Percentiles rank a stretch among this genome's conserved stretches.
Conservation (phyloP, 1,140 invertebrate species). For the Dufourea novaeangliae region DNA sequence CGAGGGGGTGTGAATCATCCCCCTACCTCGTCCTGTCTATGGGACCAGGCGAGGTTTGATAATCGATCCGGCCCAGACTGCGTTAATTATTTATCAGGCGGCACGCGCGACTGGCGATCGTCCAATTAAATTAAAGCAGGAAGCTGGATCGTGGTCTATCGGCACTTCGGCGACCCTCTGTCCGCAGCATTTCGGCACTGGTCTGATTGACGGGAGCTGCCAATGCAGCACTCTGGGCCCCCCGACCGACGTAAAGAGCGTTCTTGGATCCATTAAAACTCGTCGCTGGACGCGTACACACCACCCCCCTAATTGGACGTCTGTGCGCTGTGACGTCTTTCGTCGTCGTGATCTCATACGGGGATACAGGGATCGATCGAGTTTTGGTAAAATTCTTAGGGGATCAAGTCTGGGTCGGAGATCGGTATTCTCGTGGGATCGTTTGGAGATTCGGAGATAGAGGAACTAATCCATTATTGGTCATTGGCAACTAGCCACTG, state of each 20-base stretch:
- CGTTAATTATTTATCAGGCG: constrained; percentile 73
- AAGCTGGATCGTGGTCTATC: constrained; percentile 66
- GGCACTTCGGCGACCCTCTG: constrained; percentile 65
- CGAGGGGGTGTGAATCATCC: neutral
- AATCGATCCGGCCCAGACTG: constrained; percentile 69
- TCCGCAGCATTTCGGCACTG: constrained; percentile 57
- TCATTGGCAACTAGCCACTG: no score
- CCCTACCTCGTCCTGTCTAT: constrained; percentile 14
- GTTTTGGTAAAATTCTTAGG: neutral
- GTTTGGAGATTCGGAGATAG: no score
- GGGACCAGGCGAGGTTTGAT: constrained; percentile 53
- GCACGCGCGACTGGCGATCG: constrained; percentile 71
- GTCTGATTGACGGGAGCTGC: constrained; percentile 68
- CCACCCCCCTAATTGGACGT: constrained; percentile 59
- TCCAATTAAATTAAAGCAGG: constrained; percentile 73
- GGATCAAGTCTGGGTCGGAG: no score
- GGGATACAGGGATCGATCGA: neutral
- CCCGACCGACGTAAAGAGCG: constrained; percentile 31
- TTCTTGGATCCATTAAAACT: constrained; percentile 66
- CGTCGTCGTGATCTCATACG: neutral
- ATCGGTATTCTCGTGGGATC: no score
- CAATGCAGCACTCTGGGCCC: constrained; percentile 57
- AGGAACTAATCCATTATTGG: no score
- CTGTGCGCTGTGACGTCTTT: neutral
- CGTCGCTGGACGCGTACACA: constrained; percentile 58